These are phyloP conservation scores for Gymnothorax javanicus DNA, from an alignment of 2,797 vertebrate genomes.

Conservation along the genomic window DNA sequence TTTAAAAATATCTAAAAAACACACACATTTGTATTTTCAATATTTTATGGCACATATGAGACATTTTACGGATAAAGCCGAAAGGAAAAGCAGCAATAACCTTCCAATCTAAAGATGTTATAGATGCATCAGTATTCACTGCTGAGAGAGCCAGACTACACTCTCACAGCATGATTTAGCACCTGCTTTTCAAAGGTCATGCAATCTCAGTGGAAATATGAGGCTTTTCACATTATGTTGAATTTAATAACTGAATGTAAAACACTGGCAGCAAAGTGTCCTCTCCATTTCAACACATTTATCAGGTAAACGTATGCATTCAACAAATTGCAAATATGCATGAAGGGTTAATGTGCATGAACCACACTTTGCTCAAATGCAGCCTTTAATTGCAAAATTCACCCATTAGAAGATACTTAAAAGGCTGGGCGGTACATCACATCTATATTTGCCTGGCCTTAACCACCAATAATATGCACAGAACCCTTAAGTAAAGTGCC, in stretches of 20 bases:
- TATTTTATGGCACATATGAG: background rate
- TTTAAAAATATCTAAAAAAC: background rate
- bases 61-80: background rate
- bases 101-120: background rate
- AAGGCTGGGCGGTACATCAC: background rate
- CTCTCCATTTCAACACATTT: background rate
- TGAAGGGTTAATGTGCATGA: background rate
- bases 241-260: background rate
- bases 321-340: background rate
- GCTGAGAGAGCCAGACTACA: background rate
- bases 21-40: background rate
- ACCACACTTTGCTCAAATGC: background rate
- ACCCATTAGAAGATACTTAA: background rate
- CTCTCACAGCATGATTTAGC: background rate
- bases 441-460: background rate
- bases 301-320: background rate
- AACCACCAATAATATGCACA: background rate
- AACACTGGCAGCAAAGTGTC: background rate
- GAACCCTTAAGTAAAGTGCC: background rate
- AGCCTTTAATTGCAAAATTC: background rate
- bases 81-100: background rate
- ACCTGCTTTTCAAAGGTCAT: background rate
- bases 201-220: background rate
- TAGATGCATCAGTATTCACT: background rate
- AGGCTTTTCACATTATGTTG: background rate